phyloP scores from a whole-genome alignment of 2,113 vertebrate species.

The Nothocercus nigrocapillus region DNA sequence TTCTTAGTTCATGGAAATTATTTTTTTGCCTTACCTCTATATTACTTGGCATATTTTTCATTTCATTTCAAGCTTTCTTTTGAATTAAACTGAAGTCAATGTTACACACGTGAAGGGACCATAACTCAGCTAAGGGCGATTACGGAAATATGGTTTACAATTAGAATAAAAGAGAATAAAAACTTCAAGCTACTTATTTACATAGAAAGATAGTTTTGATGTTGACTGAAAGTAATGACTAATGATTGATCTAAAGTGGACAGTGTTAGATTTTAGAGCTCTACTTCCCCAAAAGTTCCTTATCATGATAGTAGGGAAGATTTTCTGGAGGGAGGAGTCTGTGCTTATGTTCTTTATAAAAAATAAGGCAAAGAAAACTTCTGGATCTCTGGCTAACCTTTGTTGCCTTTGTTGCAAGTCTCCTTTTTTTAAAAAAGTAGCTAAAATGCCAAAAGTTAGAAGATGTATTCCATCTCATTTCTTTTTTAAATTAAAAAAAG shows the following conservation, averaged over 20 bases:
- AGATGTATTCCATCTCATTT: background rate
- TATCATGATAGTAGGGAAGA: background rate
- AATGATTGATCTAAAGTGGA: background rate
- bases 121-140: background rate
- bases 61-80: background rate
- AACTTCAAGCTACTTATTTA: rapidly evolving
- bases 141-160: background rate
- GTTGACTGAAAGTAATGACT: background rate
- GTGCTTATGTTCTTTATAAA: background rate
- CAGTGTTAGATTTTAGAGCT: background rate
- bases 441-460: background rate
- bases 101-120: background rate
- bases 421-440: background rate
- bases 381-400: background rate
- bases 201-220: background rate
- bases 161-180: background rate
- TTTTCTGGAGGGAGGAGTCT: background rate
- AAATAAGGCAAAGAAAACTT: background rate
- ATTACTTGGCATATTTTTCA: background rate
- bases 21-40: background rate
- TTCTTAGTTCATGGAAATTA: background rate
- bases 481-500: background rate
- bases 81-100: background rate
- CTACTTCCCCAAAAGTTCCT: background rate
- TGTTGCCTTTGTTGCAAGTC: background rate